Evolutionary conservation across 1,140 invertebrate genomes (phyloP).

Genomic region (Halictus rubicundus): DNA sequence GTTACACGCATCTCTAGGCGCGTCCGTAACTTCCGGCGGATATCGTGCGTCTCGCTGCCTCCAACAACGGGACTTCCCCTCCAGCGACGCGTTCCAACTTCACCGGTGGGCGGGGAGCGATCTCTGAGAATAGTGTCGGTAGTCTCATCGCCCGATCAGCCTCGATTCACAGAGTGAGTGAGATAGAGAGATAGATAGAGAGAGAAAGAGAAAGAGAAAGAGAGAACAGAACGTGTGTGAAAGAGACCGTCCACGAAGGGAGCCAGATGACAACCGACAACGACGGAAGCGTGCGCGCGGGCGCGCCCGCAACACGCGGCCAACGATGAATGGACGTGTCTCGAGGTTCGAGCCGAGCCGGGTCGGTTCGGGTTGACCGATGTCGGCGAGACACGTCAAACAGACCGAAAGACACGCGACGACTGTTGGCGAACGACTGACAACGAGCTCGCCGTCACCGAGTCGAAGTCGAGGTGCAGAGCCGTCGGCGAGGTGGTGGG

Average conservation of each 20-base stretch:
- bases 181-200: no score
- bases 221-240: no score
- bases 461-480: conserved; percentile 34
- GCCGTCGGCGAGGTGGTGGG: background rate
- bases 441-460: conserved; percentile 52
- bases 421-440: conserved; percentile 67
- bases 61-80: background rate
- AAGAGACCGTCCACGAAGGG: no score
- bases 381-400: conserved; percentile 17
- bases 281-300: background rate
- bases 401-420: conserved; percentile 43
- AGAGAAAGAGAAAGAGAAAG: no score
- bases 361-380: background rate
- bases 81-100: background rate
- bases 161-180: no score
- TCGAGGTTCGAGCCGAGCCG: background rate
- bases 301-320: no score
- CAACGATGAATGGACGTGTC: no score
- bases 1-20: background rate
- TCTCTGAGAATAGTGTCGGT: no score
- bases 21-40: conserved; percentile 6
- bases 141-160: no score
- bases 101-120: no score
- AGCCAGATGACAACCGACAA: background rate
- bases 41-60: background rate